These are phyloP conservation scores for Papio anubis DNA, from an alignment of 2,113 vertebrate species.

Conservation along the genomic window DNA sequence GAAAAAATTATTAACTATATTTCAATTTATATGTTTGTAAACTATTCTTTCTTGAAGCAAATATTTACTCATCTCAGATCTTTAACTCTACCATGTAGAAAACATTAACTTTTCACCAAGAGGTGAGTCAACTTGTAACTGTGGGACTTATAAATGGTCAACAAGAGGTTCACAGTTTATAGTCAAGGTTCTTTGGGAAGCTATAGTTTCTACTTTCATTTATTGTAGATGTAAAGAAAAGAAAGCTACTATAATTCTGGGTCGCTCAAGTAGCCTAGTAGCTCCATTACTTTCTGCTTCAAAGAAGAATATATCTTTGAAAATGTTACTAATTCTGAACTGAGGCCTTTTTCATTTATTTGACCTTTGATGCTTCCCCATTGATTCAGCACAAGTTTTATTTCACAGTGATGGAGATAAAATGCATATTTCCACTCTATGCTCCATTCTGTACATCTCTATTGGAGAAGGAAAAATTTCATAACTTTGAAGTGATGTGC, in stretches of 20 bases:
- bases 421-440: slow-evolving; percentile 9
- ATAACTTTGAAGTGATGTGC: slow-evolving; percentile 49
- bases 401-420: slow-evolving; percentile 19
- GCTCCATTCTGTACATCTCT: background rate
- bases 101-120: background rate
- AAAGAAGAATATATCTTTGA: slow-evolving; percentile 46
- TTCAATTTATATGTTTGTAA: background rate
- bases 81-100: background rate
- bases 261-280: slow-evolving; percentile 10
- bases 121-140: background rate
- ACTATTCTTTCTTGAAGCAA: background rate
- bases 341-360: slow-evolving; percentile 53
- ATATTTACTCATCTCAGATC: background rate
- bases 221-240: background rate
- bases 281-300: slow-evolving; percentile 54
- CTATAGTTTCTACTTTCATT: background rate
- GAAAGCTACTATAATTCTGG: background rate
- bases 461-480: slow-evolving; percentile 1
- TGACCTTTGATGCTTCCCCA: slow-evolving; percentile 46
- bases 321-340: slow-evolving; percentile 53
- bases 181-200: background rate
- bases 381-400: slow-evolving; percentile 51
- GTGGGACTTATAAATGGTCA: background rate
- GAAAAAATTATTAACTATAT: background rate
- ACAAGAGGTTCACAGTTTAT: background rate